These are phyloP conservation scores for Columbina picui DNA, from an alignment of 2,113 vertebrate genomes.

Conservation along the genomic window DNA sequence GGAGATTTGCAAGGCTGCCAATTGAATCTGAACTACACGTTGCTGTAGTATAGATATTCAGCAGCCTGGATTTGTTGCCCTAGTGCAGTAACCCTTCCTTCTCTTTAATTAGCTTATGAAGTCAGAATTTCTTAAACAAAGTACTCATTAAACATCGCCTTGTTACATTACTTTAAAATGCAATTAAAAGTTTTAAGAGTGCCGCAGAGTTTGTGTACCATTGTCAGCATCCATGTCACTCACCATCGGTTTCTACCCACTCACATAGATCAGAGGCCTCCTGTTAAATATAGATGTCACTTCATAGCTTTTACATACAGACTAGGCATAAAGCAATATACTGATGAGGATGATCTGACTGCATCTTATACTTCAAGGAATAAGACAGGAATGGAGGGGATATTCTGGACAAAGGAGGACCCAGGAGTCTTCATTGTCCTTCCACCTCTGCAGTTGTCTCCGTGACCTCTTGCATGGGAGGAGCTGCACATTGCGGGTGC, in stretches of 20 bases:
- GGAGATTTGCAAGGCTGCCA: slow-evolving; percentile 51
- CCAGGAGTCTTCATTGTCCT: fast-evolving
- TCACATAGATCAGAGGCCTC: slow-evolving; percentile 39
- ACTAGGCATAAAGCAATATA: not conserved
- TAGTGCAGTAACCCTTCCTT: slow-evolving; percentile 45
- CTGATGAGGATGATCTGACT: not conserved
- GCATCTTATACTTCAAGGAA: not conserved
- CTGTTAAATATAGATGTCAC: slow-evolving; percentile 10
- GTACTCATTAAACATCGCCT: slow-evolving; percentile 62
- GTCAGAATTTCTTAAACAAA: slow-evolving; percentile 71
- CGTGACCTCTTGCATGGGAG: not conserved
- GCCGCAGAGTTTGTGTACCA: not conserved
- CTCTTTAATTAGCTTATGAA: slow-evolving; percentile 65
- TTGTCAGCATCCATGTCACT: slow-evolving; percentile 45
- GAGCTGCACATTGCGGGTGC: not conserved
- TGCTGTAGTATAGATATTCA: not conserved
- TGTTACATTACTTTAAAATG: slow-evolving; percentile 62
- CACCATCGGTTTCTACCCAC: slow-evolving; percentile 40
- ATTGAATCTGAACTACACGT: slow-evolving; percentile 13
- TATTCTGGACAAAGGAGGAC: not conserved
- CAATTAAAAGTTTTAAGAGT: slow-evolving; percentile 67
- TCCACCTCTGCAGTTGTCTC: not conserved
- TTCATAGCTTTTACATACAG: not conserved
- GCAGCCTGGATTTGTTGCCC: slow-evolving; percentile 28
- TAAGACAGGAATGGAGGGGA: not conserved